A percentile compares a stretch with the other conserved stretches of the same genome.
Conservation (phyloP, 2,113 vertebrate genomes). For the Tinamus guttatus region DNA sequence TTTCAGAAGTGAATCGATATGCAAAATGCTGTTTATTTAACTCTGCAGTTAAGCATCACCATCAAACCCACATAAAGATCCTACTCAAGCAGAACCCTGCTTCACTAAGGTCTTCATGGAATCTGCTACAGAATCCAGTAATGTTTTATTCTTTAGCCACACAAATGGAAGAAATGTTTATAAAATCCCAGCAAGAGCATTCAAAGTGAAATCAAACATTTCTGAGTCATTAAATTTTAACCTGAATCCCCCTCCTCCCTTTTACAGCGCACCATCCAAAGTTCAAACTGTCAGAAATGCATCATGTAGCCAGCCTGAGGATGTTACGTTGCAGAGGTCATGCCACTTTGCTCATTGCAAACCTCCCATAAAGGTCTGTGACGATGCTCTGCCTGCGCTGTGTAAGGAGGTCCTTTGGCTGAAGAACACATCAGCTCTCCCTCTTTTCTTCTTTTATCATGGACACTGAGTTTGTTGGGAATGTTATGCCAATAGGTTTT, state of each 20-base stretch:
- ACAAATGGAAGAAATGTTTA: background rate
- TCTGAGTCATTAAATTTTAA: background rate
- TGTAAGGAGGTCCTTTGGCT: background rate
- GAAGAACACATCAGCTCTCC: background rate
- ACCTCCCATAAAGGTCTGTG: background rate
- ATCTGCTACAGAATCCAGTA: background rate
- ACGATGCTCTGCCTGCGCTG: background rate
- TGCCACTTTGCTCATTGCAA: rapidly evolving
- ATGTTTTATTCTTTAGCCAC: background rate
- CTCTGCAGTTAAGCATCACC: background rate
- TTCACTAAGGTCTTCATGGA: background rate
- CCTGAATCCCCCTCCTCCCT: background rate
- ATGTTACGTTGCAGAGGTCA: background rate
- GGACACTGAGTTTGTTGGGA: background rate
- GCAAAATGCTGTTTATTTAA: background rate
- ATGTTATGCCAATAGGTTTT: background rate
- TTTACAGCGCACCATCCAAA: rapidly evolving
- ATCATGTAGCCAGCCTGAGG: background rate
- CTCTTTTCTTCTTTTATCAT: rapidly evolving
- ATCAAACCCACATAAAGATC: background rate
- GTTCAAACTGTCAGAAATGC: background rate
- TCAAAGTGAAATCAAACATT: background rate
- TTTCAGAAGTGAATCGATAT: background rate
- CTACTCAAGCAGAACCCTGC: background rate
- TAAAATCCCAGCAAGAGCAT: background rate